Percentiles rank a stretch among this genome's conserved stretches.
phyloP scores from a whole-genome alignment of 2,888 invertebrate species.

The Agonopterix arenella region DNA sequence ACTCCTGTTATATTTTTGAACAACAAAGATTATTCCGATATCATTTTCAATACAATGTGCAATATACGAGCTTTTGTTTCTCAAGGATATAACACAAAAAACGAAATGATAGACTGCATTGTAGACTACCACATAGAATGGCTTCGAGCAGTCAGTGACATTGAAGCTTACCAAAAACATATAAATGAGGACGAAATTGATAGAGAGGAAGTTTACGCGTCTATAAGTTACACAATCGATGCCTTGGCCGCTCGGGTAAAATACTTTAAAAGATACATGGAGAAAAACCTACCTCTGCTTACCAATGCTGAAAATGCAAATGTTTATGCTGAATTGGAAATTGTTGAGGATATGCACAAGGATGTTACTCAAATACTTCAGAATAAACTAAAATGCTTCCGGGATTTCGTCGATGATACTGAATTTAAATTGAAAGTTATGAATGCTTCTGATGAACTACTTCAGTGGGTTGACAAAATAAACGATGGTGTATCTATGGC shows the following conservation, averaged over 20 bases:
- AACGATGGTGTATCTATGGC: conserved; percentile 44
- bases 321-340: conserved; percentile 52
- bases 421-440: conserved; percentile 41
- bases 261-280: conserved; percentile 49
- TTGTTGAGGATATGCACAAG: conserved; percentile 62
- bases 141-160: conserved; percentile 49
- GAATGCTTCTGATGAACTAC: conserved; percentile 38
- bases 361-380: conserved; percentile 35
- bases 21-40: conserved; percentile 51
- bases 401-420: conserved; percentile 27
- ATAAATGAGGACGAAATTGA: conserved; percentile 25
- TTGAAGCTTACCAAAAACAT: conserved; percentile 42
- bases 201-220: conserved; percentile 42
- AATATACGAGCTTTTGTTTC: conserved; percentile 34
- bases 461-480: conserved; percentile 58
- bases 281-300: conserved; percentile 30
- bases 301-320: conserved; percentile 36
- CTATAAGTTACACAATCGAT: conserved; percentile 53
- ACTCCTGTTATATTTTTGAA: conserved; percentile 53
- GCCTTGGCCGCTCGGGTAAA: conserved; percentile 44
- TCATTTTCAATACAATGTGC: conserved; percentile 50
- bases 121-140: conserved; percentile 61
- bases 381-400: conserved; percentile 46
- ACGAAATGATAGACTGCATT: conserved; percentile 38
- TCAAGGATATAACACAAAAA: conserved; percentile 19